A percentile compares a stretch with the other conserved stretches of the same genome.
Conservation (phyloP, 2,888 invertebrate species). For the Dryococelus australis region DNA sequence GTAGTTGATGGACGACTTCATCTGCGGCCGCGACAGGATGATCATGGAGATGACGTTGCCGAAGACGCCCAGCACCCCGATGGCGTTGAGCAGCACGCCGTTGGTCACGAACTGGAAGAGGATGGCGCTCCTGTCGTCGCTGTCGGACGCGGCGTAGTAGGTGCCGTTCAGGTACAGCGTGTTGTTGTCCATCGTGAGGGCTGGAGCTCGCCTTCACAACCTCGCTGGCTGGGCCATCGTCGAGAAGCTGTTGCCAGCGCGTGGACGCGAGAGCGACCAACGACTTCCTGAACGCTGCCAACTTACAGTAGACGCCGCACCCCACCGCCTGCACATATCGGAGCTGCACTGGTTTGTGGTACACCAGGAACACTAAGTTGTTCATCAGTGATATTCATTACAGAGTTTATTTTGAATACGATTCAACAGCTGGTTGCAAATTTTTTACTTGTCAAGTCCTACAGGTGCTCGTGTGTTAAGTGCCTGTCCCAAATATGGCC, state of each 20-base stretch:
- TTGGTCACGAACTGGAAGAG: constrained; percentile 82
- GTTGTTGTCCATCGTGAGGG: neutral
- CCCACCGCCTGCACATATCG: neutral
- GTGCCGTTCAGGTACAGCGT: constrained; percentile 29
- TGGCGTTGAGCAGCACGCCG: constrained; percentile 80
- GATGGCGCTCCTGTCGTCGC: constrained; percentile 37
- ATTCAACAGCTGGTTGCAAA: too few relatives aligned
- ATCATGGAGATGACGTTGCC: constrained; percentile 92
- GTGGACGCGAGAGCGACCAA: neutral
- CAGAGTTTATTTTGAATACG: too few relatives aligned
- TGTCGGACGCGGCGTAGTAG: constrained; percentile 25
- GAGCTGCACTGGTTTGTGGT: neutral
- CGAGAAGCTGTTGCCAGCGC: neutral
- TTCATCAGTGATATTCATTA: constrained; percentile 7
- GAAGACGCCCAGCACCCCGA: constrained; percentile 83
- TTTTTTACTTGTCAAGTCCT: too few relatives aligned
- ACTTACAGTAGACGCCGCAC: neutral
- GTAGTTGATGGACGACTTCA: constrained; percentile 96
- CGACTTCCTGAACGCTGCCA: neutral
- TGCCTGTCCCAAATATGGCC: too few relatives aligned
- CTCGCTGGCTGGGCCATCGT: neutral
- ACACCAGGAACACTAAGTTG: neutral
- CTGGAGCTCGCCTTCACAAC: too few relatives aligned
- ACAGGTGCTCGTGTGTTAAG: too few relatives aligned
- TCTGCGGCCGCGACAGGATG: constrained; percentile 89